Evolutionary conservation across 1,140 invertebrate species (phyloP).

Genomic region (Pseudomyrmex gracilis): DNA sequence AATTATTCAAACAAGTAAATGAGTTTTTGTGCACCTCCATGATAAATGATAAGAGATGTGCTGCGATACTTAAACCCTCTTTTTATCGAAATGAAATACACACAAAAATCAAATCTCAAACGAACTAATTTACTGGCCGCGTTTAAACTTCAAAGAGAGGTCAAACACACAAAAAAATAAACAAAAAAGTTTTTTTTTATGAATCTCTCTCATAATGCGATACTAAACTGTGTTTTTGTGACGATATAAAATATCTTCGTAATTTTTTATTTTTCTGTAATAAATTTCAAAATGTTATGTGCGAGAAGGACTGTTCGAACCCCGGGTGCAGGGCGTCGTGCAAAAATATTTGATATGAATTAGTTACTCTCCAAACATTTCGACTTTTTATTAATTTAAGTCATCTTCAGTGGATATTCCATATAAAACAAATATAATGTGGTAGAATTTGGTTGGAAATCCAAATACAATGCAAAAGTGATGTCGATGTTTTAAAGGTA

Average conservation of each 20-base stretch:
- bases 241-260: not conserved
- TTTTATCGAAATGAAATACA: not conserved
- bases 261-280: not conserved
- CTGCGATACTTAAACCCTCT: slow-evolving; percentile 1
- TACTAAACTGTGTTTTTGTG: not conserved
- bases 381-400: too few relatives aligned
- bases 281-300: too few relatives aligned
- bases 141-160: slow-evolving; percentile 12
- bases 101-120: not conserved
- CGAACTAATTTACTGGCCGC: not conserved
- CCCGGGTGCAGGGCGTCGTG: too few relatives aligned
- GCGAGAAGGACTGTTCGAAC: too few relatives aligned
- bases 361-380: too few relatives aligned
- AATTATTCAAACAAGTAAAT: not conserved
- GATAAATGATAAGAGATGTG: not conserved
- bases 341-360: too few relatives aligned
- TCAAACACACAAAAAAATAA: not conserved
- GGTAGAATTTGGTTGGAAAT: too few relatives aligned
- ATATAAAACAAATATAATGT: too few relatives aligned
- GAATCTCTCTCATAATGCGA: not conserved
- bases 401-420: too few relatives aligned
- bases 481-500: too few relatives aligned
- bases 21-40: not conserved
- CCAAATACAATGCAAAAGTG: too few relatives aligned
- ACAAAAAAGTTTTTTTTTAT: not conserved